These are phyloP conservation scores for Rhynchopsitta pachyrhyncha DNA, from an alignment of 2,113 vertebrate genomes.

Conservation along the genomic window DNA sequence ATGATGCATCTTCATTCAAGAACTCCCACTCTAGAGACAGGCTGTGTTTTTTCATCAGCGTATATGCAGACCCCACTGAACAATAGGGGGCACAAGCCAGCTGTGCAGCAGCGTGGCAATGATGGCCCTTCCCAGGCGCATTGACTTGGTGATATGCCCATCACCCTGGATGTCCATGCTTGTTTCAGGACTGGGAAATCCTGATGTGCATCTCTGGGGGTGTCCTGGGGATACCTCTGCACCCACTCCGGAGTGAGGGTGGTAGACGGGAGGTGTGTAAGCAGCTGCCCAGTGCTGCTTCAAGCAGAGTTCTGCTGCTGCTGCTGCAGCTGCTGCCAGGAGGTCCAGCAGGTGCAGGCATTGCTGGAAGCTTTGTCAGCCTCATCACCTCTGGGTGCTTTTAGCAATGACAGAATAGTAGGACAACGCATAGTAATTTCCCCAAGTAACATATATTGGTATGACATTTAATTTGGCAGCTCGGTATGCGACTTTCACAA, in stretches of 20 bases:
- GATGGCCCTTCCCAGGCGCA: accelerated
- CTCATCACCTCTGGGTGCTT: background rate
- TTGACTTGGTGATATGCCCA: no score
- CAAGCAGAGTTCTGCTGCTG: background rate
- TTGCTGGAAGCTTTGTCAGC: background rate
- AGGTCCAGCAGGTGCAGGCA: background rate
- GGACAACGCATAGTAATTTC: background rate
- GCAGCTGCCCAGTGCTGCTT: background rate
- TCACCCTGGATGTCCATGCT: accelerated
- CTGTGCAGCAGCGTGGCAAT: background rate
- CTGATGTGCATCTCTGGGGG: no score
- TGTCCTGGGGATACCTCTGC: background rate
- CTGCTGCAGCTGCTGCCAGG: accelerated
- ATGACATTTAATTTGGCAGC: background rate
- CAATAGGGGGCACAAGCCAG: background rate
- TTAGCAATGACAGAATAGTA: background rate
- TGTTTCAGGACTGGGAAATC: background rate
- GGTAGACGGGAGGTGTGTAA: background rate
- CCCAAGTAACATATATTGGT: background rate
- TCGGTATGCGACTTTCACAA: background rate
- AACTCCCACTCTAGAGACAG: background rate
- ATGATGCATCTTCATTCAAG: background rate
- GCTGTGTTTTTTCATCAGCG: background rate
- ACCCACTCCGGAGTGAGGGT: no score
- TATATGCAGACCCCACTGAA: background rate